phyloP scores from a whole-genome alignment of 2,888 invertebrate species.

The Lepidocyrtoides sp. region DNA sequence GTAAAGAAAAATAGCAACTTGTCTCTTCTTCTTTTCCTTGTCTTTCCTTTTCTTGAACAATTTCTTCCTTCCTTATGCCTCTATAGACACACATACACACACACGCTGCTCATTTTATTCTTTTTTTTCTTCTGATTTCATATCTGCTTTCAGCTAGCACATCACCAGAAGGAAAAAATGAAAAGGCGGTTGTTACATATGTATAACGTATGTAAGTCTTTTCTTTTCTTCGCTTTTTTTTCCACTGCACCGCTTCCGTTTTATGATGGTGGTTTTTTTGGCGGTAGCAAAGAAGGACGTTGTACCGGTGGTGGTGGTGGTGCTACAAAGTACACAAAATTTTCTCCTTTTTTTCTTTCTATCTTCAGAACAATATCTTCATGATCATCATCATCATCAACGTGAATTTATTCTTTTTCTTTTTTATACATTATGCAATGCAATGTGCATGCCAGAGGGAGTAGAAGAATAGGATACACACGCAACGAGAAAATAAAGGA shows the following conservation, averaged over 20 bases:
- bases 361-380: slow-evolving; percentile 8
- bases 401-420: background rate
- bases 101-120: background rate
- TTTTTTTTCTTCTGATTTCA: background rate
- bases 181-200: slow-evolving; percentile 45
- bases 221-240: background rate
- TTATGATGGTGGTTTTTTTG: slow-evolving; percentile 19
- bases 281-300: background rate
- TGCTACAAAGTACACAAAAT: background rate
- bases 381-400: background rate
- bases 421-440: background rate
- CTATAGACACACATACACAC: background rate
- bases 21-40: background rate
- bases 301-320: background rate
- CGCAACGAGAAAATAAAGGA: background rate
- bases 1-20: slow-evolving; percentile 29
- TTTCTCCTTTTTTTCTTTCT: background rate
- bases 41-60: slow-evolving; percentile 13
- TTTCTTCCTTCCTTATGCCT: slow-evolving; percentile 48
- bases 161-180: background rate
- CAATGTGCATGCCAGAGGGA: background rate
- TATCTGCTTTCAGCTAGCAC: background rate
- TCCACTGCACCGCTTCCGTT: slow-evolving; percentile 46
- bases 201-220: slow-evolving; percentile 13
- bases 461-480: background rate